phyloP scores from a whole-genome alignment of 2,888 invertebrate species.

The Osedax frankpressi region DNA sequence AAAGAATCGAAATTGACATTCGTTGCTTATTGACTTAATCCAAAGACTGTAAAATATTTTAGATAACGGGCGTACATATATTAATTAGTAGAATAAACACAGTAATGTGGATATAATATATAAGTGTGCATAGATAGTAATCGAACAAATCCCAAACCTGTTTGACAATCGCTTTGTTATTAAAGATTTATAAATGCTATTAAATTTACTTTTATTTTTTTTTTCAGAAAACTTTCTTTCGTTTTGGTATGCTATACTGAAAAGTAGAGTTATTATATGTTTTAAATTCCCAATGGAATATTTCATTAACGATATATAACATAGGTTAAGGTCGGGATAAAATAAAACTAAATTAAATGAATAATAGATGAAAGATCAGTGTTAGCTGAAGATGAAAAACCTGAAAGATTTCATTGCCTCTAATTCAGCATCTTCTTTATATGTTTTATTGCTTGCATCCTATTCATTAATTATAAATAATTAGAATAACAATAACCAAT shows the following conservation, averaged over 20 bases:
- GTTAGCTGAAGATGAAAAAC: too few species aligned
- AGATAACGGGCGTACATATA: not conserved
- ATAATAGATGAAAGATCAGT: too few species aligned
- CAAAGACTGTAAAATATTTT: not conserved
- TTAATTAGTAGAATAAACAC: not conserved
- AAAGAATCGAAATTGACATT: not conserved
- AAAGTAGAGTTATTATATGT: not conserved
- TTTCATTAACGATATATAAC: too few species aligned
- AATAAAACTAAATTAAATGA: too few species aligned
- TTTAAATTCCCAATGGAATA: too few species aligned
- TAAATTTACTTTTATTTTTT: slow-evolving; percentile 31
- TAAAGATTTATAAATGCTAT: slow-evolving; percentile 35
- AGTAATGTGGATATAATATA: not conserved
- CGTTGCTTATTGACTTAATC: not conserved
- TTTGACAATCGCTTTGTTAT: slow-evolving; percentile 37
- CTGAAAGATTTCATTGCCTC: too few species aligned
- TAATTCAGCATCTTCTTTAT: too few species aligned
- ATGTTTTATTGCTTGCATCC: too few species aligned
- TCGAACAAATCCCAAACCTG: slow-evolving; percentile 30
- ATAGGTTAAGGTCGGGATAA: too few species aligned
- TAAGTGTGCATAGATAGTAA: not conserved
- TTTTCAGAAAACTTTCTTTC: slow-evolving; percentile 36
- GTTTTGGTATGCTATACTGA: slow-evolving; percentile 36
- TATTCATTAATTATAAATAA: too few species aligned
- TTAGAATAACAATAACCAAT: not conserved